phyloP scores from a whole-genome alignment of 2,113 vertebrate species.

The Tetrax tetrax region DNA sequence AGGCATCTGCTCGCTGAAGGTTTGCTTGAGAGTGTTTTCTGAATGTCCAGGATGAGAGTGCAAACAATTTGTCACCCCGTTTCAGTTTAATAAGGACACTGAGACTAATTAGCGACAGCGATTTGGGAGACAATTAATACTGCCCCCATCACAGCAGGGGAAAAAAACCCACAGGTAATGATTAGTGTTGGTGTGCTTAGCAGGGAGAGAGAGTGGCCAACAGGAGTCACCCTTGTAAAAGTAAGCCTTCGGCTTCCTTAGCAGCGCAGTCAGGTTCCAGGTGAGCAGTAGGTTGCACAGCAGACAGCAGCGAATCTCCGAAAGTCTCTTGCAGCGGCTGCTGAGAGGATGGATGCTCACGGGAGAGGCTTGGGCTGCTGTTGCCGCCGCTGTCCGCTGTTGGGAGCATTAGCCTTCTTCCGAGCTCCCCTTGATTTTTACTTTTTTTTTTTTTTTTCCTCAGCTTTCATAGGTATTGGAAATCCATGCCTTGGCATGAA shows the following conservation, averaged over 20 bases:
- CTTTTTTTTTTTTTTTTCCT: background rate
- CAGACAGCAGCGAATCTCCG: background rate
- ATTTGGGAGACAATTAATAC: background rate
- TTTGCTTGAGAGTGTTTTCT: background rate
- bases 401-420: background rate
- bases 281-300: background rate
- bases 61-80: background rate
- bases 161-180: background rate
- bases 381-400: background rate
- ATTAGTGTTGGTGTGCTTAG: background rate
- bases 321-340: background rate
- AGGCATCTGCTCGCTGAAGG: background rate
- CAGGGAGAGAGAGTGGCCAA: background rate
- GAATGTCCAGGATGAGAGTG: background rate
- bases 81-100: background rate
- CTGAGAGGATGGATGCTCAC: background rate
- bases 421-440: background rate
- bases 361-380: background rate
- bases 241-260: background rate
- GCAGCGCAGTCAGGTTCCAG: background rate
- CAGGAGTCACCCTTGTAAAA: conserved; percentile 60
- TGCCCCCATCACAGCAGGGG: background rate
- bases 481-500: background rate
- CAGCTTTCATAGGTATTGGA: background rate
- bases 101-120: background rate